A percentile compares a stretch with the other conserved stretches of the same genome.
Evolutionary conservation across 2,797 vertebrate species (phyloP).

Genomic region (Aulostomus chinensis): DNA sequence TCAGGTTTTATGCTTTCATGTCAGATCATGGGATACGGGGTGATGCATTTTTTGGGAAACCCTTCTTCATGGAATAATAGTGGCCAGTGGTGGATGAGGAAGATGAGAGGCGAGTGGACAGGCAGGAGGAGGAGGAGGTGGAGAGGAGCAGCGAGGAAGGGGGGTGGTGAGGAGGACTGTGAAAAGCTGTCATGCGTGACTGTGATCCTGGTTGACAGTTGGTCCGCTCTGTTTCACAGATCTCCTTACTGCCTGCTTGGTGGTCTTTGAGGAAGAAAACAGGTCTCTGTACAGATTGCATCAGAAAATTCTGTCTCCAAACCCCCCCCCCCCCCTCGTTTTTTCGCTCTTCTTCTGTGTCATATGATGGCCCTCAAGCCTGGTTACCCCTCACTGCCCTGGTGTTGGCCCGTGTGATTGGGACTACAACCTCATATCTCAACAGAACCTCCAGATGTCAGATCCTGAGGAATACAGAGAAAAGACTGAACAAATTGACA

Average conservation of each 20-base stretch:
- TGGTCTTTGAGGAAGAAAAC: conserved; percentile 72
- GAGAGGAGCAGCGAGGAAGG: neutral
- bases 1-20: conserved; percentile 32
- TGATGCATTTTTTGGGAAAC: conserved; percentile 58
- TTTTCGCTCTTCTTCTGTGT: conserved; percentile 34
- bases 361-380: conserved; percentile 67
- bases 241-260: conserved; percentile 71
- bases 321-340: conserved; percentile 13
- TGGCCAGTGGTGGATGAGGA: conserved; percentile 64
- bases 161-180: conserved; percentile 39
- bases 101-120: conserved; percentile 57
- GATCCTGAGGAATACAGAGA: conserved; percentile 12
- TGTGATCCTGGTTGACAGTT: conserved; percentile 75
- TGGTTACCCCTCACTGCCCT: conserved; percentile 57
- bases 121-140: conserved; percentile 34
- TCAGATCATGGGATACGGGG: conserved; percentile 26
- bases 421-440: conserved; percentile 40
- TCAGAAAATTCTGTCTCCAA: conserved; percentile 61
- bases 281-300: conserved; percentile 62
- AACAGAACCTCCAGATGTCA: conserved; percentile 31
- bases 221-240: conserved; percentile 77
- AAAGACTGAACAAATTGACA: conserved; percentile 4
- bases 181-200: conserved; percentile 74
- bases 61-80: conserved; percentile 64
- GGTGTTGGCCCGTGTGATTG: conserved; percentile 60